These are phyloP conservation scores for Apus apus DNA, from an alignment of 2,113 vertebrate species.

Conservation along the genomic window DNA sequence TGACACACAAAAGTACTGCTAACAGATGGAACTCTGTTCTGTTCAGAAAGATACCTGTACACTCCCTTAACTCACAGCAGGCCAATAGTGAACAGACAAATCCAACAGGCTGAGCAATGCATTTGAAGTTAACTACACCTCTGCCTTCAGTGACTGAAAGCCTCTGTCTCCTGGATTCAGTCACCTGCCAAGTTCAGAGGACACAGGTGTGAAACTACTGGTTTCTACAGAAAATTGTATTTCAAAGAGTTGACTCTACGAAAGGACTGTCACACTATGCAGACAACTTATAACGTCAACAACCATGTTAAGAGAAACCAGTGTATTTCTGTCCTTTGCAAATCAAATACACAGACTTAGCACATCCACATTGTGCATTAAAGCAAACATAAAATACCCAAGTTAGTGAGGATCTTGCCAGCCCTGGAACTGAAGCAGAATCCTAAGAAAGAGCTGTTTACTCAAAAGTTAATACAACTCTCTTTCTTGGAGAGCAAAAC, in stretches of 20 bases:
- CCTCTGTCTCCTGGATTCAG: neutral
- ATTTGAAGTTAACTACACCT: neutral
- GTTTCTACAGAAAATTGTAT: neutral
- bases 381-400: neutral
- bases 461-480: neutral
- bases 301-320: neutral
- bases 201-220: neutral
- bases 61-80: neutral
- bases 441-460: constrained; percentile 7
- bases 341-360: neutral
- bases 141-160: neutral
- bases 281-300: neutral
- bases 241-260: neutral
- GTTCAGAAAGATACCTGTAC: neutral
- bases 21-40: neutral
- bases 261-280: neutral
- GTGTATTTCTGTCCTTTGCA: neutral
- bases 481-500: neutral
- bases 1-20: constrained; percentile 4
- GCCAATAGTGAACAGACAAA: neutral
- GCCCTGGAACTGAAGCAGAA: neutral
- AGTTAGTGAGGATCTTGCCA: neutral
- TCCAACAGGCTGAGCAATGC: neutral
- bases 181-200: neutral
- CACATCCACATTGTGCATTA: neutral